A percentile compares a stretch with the other conserved stretches of the same genome.
Evolutionary conservation across 2,888 invertebrate species (phyloP).

Genomic region (Lepidochrysops patricia): DNA sequence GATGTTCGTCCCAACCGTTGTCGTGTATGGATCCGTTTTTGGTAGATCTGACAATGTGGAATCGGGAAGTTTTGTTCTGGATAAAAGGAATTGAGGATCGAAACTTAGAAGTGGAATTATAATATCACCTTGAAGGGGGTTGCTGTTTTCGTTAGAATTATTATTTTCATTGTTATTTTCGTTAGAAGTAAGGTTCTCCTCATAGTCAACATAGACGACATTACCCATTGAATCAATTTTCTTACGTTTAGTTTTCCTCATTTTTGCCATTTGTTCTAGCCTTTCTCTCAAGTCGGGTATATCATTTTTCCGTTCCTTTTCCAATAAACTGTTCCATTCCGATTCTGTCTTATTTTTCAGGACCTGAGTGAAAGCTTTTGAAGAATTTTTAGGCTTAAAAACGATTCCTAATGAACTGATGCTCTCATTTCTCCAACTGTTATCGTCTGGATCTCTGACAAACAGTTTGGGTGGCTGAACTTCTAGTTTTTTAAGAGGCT

Average conservation of each 20-base stretch:
- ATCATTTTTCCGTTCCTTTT: slow-evolving; percentile 42
- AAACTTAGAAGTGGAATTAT: slow-evolving; percentile 1
- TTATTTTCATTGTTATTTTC: slow-evolving; percentile 27
- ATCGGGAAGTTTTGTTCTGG: background rate
- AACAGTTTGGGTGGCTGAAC: slow-evolving; percentile 50
- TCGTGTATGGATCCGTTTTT: background rate
- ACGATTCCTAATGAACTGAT: slow-evolving; percentile 64
- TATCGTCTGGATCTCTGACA: slow-evolving; percentile 59
- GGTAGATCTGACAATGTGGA: background rate
- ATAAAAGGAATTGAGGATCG: background rate
- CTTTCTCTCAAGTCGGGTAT: slow-evolving; percentile 50
- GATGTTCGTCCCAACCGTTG: slow-evolving; percentile 14
- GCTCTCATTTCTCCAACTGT: slow-evolving; percentile 68
- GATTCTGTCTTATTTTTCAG: slow-evolving; percentile 62
- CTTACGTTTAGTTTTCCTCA: slow-evolving; percentile 56
- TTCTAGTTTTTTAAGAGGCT: slow-evolving; percentile 58
- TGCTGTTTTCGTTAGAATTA: background rate
- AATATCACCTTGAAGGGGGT: background rate
- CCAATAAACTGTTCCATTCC: slow-evolving; percentile 41
- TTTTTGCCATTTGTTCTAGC: slow-evolving; percentile 59
- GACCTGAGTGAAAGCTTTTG: slow-evolving; percentile 61
- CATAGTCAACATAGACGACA: slow-evolving; percentile 50
- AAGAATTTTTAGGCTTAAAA: slow-evolving; percentile 60
- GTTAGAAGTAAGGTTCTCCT: slow-evolving; percentile 39
- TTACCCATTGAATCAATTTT: slow-evolving; percentile 47